These are phyloP conservation scores for Coptodon rendalli DNA, from an alignment of 2,113 vertebrate genomes.

Conservation along the genomic window DNA sequence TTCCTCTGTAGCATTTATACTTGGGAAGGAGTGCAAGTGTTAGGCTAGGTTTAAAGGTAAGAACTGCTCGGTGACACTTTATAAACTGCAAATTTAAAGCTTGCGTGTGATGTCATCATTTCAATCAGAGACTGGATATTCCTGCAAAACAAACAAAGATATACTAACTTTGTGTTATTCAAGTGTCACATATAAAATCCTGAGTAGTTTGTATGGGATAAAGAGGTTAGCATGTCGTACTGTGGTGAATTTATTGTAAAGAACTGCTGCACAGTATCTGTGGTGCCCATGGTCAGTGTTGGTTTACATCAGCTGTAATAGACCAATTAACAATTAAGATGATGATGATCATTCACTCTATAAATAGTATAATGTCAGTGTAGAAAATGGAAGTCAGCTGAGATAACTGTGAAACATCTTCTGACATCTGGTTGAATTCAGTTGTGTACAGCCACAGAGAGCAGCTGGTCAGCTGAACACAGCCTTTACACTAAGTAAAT, in stretches of 20 bases:
- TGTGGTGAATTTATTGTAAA: not conserved
- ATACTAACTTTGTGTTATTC: not conserved
- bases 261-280: not conserved
- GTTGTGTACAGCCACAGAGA: not conserved
- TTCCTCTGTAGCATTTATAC: not conserved
- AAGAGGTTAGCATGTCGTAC: not conserved
- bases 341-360: not conserved
- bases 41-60: not conserved
- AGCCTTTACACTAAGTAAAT: not conserved
- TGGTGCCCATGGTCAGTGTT: not conserved
- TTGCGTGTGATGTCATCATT: not conserved
- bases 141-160: rapidly evolving
- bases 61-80: not conserved
- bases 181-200: not conserved
- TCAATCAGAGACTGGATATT: not conserved
- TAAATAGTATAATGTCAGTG: not conserved
- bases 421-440: not conserved
- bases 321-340: not conserved
- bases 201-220: not conserved
- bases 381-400: not conserved
- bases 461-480: not conserved
- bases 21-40: not conserved
- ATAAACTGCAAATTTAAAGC: not conserved
- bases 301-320: not conserved
- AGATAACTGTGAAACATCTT: not conserved